These are phyloP conservation scores for Yponomeuta evonymella DNA, from an alignment of 2,888 invertebrate species.

Conservation along the genomic window DNA sequence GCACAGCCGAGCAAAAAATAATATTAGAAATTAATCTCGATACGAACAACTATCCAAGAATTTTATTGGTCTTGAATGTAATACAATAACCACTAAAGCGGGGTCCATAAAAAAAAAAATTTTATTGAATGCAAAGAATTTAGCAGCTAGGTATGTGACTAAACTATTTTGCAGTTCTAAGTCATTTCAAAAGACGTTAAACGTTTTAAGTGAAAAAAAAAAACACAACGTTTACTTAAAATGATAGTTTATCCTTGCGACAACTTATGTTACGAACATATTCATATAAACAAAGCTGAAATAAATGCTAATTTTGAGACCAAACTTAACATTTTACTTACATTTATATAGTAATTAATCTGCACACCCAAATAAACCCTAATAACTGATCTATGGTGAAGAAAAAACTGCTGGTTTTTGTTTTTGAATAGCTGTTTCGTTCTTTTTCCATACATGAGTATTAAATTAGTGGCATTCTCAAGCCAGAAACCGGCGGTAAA, in stretches of 20 bases:
- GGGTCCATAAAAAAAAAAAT: no score
- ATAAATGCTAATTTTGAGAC: slow-evolving; percentile 15
- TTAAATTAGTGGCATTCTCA: not conserved
- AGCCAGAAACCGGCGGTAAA: not conserved
- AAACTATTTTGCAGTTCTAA: no score
- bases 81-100: no score
- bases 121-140: no score
- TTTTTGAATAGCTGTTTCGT: not conserved
- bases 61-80: no score
- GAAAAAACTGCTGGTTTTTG: not conserved
- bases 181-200: no score
- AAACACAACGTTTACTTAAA: not conserved
- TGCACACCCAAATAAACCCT: not conserved
- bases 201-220: not conserved
- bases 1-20: no score
- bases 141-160: no score
- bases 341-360: not conserved
- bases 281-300: not conserved
- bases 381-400: not conserved
- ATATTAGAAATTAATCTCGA: no score
- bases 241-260: not conserved
- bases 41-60: no score
- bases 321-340: slow-evolving; percentile 1
- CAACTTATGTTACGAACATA: not conserved
- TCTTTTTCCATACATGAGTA: not conserved